Percentiles rank a stretch among this genome's conserved stretches.
These are phyloP conservation scores for Hymenopus coronatus DNA, from an alignment of 2,888 invertebrate species.

Conservation along the genomic window DNA sequence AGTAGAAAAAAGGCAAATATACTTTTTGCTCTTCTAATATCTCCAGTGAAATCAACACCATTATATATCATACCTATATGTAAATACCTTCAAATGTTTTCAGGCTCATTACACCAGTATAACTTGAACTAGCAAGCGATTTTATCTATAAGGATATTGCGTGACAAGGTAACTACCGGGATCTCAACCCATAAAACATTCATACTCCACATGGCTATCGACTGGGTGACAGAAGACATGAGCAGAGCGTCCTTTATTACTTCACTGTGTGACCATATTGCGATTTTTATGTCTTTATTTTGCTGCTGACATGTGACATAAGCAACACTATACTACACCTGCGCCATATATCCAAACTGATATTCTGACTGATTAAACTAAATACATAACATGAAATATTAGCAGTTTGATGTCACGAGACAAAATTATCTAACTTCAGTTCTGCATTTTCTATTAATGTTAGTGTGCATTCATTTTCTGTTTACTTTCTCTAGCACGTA, in stretches of 20 bases:
- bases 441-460: no score
- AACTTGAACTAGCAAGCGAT: background rate
- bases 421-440: no score
- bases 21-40: no score
- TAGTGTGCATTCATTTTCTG: no score
- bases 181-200: background rate
- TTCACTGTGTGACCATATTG: background rate
- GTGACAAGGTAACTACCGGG: background rate
- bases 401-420: background rate
- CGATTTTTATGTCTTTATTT: background rate
- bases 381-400: background rate
- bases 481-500: no score
- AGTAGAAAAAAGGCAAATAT: no score
- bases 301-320: background rate
- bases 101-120: background rate
- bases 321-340: background rate
- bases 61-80: background rate
- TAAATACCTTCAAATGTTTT: background rate
- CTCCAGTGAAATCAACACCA: no score
- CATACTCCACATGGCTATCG: background rate
- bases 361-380: background rate
- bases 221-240: background rate
- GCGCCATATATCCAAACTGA: background rate
- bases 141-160: background rate
- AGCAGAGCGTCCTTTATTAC: background rate